Evolutionary conservation across 1,140 invertebrate genomes (phyloP), one percentile per base, ranked within the genome.

Genomic region (Anthonomus grandis): DNA sequence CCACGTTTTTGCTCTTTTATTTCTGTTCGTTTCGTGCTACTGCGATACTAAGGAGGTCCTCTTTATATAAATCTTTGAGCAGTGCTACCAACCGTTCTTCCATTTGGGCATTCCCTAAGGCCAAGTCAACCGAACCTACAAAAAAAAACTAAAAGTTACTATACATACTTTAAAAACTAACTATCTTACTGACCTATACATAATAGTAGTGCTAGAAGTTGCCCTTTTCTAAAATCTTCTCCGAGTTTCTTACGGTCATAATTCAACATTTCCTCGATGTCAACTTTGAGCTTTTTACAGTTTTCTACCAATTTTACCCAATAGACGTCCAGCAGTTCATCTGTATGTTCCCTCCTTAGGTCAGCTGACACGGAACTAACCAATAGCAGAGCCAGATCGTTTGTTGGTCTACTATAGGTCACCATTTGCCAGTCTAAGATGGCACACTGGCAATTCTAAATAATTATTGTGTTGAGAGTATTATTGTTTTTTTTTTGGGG

Each of bases 351-450:
- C 21, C 86, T 78, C 19, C 88, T 75, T 41, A 87, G 66, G 64
- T 87, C 83, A 0, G 86, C 84, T 0, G 86, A 81, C 21, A 90
- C 73, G 1, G 87, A 90, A 52, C 86, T 89, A n/a, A 90, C 78
- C 2, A 91, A 69, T n/a, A 91, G 73, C 18, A 90, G 69, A 0
- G 89, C 87, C 0, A 90, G 75, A 68, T 91, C 89, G 64, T 90
- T 89, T n/a, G 84, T 86, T 1, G 84, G 83, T 55, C 83, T 75
- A 48, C 86, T 87, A 55, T 87, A 83, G 0, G 86, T 88, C 45
- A 89, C 85, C 87, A 91, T 90, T 76, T 90, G 87, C 87, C 87
- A 91, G 68, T 90, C 87, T 13, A 91, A 71, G 17, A 89, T 85
- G 17, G 81, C 79, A 64, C 87, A 91, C 15, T 75, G 73, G 46